A percentile compares a stretch with the other conserved stretches of the same genome.
Evolutionary conservation across 2,113 vertebrate species (phyloP).

Genomic region (Misgurnus mizolepis): DNA sequence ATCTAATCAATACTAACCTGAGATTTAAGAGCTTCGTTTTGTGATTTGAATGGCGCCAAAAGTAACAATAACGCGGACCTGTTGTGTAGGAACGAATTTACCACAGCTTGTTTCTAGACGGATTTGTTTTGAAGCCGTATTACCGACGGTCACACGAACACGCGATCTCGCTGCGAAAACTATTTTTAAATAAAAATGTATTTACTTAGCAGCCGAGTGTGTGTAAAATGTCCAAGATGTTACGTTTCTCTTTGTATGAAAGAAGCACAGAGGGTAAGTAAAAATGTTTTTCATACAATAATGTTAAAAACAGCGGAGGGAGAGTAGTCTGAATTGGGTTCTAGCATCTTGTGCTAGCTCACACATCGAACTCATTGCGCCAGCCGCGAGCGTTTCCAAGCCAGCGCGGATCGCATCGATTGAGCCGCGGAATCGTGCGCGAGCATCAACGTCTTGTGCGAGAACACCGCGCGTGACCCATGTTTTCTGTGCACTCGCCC

Average conservation of each 20-base stretch:
- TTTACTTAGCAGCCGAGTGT: background rate
- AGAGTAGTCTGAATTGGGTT: conserved; percentile 78
- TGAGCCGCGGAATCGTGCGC: background rate
- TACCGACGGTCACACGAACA: background rate
- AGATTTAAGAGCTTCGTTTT: background rate
- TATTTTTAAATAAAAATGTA: conserved; percentile 27
- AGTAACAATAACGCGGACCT: background rate
- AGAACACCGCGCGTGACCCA: conserved; percentile 45
- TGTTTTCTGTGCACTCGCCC: conserved; percentile 77
- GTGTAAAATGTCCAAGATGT: background rate
- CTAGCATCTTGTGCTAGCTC: conserved; percentile 65
- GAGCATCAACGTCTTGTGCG: conserved; percentile 58
- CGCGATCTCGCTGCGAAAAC: background rate
- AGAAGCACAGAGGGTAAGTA: conserved; percentile 29
- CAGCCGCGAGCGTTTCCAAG: conserved; percentile 82
- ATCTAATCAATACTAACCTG: background rate
- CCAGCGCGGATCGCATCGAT: conserved; percentile 53
- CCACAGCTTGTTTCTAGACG: conserved; percentile 25
- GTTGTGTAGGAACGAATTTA: background rate
- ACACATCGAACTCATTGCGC: conserved; percentile 80
- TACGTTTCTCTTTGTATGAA: background rate
- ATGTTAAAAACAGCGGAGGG: conserved; percentile 57
- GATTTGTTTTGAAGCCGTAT: conserved; percentile 69
- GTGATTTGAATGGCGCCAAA: conserved; percentile 10
- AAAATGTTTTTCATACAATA: background rate